These are phyloP conservation scores for Pseudococcus jackbeardsleyi DNA, from an alignment of 2,888 invertebrate genomes.

Conservation along the genomic window DNA sequence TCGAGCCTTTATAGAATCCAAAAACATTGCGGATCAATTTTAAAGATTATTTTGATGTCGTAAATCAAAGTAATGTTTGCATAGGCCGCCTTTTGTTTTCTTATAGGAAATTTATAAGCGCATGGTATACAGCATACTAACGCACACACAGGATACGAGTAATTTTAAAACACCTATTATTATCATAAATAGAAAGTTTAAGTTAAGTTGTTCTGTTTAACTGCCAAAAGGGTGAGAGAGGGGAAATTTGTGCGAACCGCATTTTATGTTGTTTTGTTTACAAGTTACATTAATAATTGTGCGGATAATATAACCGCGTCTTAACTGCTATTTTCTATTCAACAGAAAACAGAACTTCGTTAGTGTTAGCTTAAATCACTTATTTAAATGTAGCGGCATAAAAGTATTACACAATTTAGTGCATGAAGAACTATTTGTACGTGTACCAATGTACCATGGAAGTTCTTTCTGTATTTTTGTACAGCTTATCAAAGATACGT, in stretches of 20 bases:
- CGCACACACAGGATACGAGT: conserved; percentile 2
- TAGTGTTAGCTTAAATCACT: conserved; percentile 45
- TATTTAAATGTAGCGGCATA: conserved; percentile 26
- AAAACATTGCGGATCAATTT: conserved; percentile 32
- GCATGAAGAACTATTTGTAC: not conserved
- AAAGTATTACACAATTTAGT: conserved; percentile 29
- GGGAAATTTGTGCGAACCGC: conserved; percentile 45
- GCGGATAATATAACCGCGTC: conserved; percentile 46
- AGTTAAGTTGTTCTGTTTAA: conserved; percentile 50
- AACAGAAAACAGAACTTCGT: conserved; percentile 48
- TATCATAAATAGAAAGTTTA: conserved; percentile 45
- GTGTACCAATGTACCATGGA: not conserved
- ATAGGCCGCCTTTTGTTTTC: conserved; percentile 20
- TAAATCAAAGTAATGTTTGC: conserved; percentile 40
- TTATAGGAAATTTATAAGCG: conserved; percentile 36
- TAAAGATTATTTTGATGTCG: conserved; percentile 35
- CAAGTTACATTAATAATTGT: conserved; percentile 55
- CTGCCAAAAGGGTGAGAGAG: conserved; percentile 1
- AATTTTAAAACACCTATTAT: conserved; percentile 43
- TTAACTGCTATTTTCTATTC: conserved; percentile 34
- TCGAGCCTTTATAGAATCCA: conserved; percentile 18
- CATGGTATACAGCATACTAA: not conserved
- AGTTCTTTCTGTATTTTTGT: not conserved
- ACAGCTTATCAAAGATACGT: not conserved
- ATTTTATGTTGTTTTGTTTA: conserved; percentile 55